Base-by-base conservation (phyloP, 1,140 invertebrate species). In the Spodoptera frugiperda region DNA sequence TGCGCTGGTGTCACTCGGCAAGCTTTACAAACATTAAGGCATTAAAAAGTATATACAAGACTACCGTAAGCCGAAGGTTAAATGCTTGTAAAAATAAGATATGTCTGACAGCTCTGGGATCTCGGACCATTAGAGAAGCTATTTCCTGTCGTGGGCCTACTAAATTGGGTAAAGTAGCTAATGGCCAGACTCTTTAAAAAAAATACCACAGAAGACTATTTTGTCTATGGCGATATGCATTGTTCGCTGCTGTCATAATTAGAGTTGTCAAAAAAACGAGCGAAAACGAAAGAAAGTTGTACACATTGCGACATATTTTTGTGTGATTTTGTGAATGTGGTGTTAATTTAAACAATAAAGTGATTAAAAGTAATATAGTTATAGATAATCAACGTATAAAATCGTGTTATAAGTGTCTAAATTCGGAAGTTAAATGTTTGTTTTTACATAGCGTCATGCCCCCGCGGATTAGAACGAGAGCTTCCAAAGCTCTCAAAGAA, bases 401-500 rank as follows among this genome's bases (percentile, higher is more conserved):
- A 21, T 21, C 17, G 61, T 65, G 17, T 39, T 49, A 15, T 21
- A 14, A 48, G 61, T 65, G 44, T 12, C 19, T 12, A 19, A 49
- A 65, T 48, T 25, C 25, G 14, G 1, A 53, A 30, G 49, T 70
- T 54, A 17, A 55, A 44, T 55, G 10, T 17, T 59, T 77, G 48
- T 68, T 46, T 51, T 70, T 51, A 17, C 14, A 12, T 39, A 63
- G 82, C 84, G 78, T 89, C 84, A 92, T 93, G 90, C 88, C 91
- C 78, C 87, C 89, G 17, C 87, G 85, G 84, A 89, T 84, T 72
- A 87, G 87, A 81, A 59, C 80, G 39, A 78, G 71, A 84, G 77
- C 82, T 67, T 57, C 67, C 49, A 91, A 87, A 83, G 63, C 75
- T 74, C 79, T 72, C 12, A 92, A 93, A 79, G 91, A 93, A 85